phyloP scores from a whole-genome alignment of 2,797 vertebrate species.

The Anabas testudineus region DNA sequence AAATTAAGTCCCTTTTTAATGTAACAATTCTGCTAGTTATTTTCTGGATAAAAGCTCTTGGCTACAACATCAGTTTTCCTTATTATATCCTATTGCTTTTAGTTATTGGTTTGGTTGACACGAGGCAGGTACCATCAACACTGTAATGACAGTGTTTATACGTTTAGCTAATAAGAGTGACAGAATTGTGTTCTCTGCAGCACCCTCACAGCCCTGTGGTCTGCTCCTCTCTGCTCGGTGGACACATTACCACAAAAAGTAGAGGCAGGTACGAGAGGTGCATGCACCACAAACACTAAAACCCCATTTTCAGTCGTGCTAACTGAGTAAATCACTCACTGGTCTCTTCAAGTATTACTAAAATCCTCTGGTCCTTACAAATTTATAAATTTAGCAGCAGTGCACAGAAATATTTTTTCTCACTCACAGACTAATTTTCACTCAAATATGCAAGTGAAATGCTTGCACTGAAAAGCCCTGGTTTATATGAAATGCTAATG shows the following conservation, averaged over 20 bases:
- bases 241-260: background rate
- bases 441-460: background rate
- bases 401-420: background rate
- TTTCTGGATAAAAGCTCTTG: too few species aligned
- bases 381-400: too few species aligned
- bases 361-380: too few species aligned
- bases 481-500: slow-evolving; percentile 15
- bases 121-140: too few species aligned
- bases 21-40: too few species aligned
- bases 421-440: background rate
- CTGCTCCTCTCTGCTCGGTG: too few species aligned
- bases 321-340: too few species aligned
- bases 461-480: background rate
- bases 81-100: background rate
- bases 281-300: background rate
- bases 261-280: background rate
- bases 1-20: too few species aligned
- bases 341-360: too few species aligned
- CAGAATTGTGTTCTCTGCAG: background rate
- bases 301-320: background rate
- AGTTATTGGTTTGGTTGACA: background rate
- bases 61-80: background rate
- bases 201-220: background rate
- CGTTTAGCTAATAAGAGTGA: background rate
- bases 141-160: background rate